Conservation (phyloP, 2,113 vertebrate genomes). For the Phaethornis superciliosus region DNA sequence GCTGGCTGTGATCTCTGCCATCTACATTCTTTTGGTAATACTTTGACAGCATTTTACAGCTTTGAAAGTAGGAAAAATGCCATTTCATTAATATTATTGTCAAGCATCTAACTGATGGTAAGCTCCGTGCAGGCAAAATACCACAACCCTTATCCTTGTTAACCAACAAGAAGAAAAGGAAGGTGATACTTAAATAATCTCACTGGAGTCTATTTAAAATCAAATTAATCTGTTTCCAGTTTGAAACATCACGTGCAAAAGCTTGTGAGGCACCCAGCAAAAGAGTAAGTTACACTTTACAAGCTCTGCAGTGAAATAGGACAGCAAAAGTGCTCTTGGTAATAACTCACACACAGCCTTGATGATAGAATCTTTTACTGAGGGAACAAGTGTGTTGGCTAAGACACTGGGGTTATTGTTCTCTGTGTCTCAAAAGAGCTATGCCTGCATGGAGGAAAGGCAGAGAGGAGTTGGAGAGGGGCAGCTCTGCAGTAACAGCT, state of each 20-base stretch:
- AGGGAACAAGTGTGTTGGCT: neutral
- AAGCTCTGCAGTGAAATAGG: neutral
- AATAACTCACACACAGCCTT: neutral
- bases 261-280: neutral
- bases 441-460: neutral
- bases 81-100: conserved; percentile 6
- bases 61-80: neutral
- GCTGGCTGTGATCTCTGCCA: neutral
- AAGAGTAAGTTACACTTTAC: neutral
- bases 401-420: neutral
- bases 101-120: neutral
- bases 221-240: neutral
- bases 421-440: neutral
- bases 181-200: neutral
- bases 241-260: neutral
- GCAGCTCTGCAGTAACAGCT: neutral
- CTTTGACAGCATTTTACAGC: neutral
- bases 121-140: neutral
- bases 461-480: neutral
- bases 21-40: neutral
- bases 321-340: neutral
- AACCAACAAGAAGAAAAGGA: neutral
- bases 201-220: neutral
- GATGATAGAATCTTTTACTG: neutral
- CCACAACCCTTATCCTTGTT: neutral